Evolutionary conservation across 30 jellyfish, hydroid and myxozoan genomes (phyloP).

Genomic region (Chrysaora quinquecirrha): DNA sequence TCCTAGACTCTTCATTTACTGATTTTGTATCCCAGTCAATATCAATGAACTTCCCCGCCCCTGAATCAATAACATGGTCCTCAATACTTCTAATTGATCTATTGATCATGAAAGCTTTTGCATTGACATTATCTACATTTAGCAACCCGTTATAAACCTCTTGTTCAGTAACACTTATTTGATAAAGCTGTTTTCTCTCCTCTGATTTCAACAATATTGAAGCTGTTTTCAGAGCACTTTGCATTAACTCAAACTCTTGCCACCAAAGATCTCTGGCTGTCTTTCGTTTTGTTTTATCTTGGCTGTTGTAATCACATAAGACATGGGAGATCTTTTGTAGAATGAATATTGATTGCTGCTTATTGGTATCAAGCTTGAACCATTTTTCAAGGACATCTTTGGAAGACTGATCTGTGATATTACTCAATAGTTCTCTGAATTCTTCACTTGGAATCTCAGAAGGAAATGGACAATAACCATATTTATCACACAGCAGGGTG

Average conservation of each 20-base stretch:
- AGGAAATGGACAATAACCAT: conserved; percentile 54
- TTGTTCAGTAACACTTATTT: conserved; percentile 36
- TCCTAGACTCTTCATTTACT: conserved; percentile 22
- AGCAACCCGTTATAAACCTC: conserved; percentile 34
- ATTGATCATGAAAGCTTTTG: conserved; percentile 9
- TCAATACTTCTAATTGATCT: conserved; percentile 16
- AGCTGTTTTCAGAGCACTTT: conserved; percentile 26
- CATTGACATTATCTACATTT: conserved; percentile 8
- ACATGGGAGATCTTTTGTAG: conserved; percentile 31
- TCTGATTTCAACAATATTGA: background rate
- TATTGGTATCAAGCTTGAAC: conserved; percentile 32
- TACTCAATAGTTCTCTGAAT: conserved; percentile 15
- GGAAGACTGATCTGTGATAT: background rate
- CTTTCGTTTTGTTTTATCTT: conserved; percentile 25
- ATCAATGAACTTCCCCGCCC: conserved; percentile 44
- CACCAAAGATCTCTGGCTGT: conserved; percentile 43
- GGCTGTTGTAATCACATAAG: conserved; percentile 17
- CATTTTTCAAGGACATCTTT: conserved; percentile 6
- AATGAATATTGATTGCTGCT: background rate
- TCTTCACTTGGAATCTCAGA: conserved; percentile 22
- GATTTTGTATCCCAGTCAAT: conserved; percentile 25
- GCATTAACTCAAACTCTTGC: conserved; percentile 40
- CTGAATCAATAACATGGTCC: background rate
- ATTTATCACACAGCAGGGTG: conserved; percentile 36
- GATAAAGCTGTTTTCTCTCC: conserved; percentile 33